Conservation (phyloP, 2,797 vertebrate species). For the Pipistrellus pipistrellus region DNA sequence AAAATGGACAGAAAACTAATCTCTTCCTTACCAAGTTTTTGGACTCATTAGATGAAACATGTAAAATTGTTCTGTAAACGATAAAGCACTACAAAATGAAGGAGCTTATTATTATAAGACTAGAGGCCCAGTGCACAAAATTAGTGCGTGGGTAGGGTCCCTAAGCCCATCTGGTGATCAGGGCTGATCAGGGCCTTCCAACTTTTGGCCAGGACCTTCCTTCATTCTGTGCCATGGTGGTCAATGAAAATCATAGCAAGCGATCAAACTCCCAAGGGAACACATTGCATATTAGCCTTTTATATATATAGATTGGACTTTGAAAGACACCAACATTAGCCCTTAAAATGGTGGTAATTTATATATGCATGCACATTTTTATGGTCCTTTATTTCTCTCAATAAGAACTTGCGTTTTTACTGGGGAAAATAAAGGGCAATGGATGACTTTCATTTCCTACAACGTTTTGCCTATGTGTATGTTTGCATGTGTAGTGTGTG, state of each 20-base stretch:
- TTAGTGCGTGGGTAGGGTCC: no score
- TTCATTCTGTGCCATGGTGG: no score
- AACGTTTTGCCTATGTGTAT: neutral
- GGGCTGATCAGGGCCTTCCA: no score
- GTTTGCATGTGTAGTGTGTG: neutral
- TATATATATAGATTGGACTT: neutral
- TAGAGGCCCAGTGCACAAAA: no score
- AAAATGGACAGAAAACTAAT: slow-evolving; percentile 37
- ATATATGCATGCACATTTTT: neutral
- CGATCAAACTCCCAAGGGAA: no score
- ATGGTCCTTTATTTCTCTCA: neutral
- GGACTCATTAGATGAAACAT: neutral
- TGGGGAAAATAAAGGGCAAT: neutral
- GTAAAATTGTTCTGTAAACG: neutral
- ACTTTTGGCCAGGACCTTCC: no score
- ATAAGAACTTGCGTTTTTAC: no score
- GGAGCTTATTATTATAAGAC: neutral
- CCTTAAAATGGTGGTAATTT: neutral
- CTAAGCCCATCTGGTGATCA: no score
- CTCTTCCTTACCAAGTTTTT: neutral
- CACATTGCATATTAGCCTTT: no score
- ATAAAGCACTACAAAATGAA: neutral
- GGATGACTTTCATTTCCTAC: neutral
- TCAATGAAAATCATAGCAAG: no score
- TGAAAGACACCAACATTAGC: neutral